Percentiles rank a stretch among this genome's conserved stretches.
Conservation (phyloP, 2,797 vertebrate species). For the Borostomias antarcticus region DNA sequence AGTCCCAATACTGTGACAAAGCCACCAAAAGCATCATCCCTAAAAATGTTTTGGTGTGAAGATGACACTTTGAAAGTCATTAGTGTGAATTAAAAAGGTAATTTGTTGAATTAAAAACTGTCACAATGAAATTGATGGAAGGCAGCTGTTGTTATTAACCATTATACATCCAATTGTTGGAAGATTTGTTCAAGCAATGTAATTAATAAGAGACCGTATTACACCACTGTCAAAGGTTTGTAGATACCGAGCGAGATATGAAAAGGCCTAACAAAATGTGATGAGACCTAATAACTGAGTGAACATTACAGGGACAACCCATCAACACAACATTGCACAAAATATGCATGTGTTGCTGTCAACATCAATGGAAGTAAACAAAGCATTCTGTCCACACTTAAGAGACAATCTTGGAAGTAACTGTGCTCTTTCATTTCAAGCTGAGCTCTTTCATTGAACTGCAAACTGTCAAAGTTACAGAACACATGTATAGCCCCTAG, state of each 20-base stretch:
- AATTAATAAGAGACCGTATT: not conserved
- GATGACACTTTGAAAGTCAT: not conserved
- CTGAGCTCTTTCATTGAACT: not conserved
- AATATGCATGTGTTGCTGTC: conserved; percentile 9
- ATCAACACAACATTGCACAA: conserved; percentile 5
- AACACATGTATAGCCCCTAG: not conserved
- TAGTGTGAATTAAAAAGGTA: not conserved
- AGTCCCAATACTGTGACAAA: not conserved
- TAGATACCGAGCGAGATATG: too few species aligned
- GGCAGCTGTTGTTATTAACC: not conserved
- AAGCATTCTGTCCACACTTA: not conserved
- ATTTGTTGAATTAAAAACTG: not conserved
- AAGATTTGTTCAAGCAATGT: not conserved
- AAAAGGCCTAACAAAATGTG: not conserved
- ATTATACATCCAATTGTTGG: not conserved
- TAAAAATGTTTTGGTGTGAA: not conserved
- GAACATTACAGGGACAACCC: too few species aligned
- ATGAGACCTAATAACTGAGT: not conserved
- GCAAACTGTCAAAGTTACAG: not conserved
- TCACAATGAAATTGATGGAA: not conserved
- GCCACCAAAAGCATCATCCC: not conserved
- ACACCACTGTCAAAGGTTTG: not conserved
- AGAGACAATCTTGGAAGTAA: not conserved
- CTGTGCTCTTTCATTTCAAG: not conserved
- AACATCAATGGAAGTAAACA: conserved; percentile 5